These are phyloP conservation scores for Sylvilagus floridanus DNA, from an alignment of 2,797 vertebrate species.

Conservation along the genomic window DNA sequence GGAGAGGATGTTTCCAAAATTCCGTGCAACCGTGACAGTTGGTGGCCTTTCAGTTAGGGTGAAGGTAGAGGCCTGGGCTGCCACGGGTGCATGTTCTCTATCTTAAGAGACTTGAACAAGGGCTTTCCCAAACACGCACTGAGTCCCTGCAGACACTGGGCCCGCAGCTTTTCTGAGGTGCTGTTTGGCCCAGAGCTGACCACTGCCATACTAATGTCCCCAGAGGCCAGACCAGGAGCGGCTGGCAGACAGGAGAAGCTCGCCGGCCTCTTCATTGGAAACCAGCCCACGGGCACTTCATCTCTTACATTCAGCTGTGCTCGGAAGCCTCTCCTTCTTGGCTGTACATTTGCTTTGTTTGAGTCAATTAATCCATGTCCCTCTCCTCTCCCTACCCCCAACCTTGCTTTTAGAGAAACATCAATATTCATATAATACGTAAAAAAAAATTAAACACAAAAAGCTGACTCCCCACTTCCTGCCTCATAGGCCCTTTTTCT, in stretches of 20 bases:
- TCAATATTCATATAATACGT: slow-evolving; percentile 44
- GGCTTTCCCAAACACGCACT: background rate
- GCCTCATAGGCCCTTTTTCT: background rate
- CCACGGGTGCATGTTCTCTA: rapidly evolving
- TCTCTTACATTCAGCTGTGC: background rate
- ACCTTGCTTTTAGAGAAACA: background rate
- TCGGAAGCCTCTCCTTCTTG: background rate
- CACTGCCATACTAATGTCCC: background rate
- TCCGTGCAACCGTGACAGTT: background rate
- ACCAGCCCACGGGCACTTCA: background rate
- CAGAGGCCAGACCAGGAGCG: background rate
- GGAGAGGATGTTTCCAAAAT: background rate
- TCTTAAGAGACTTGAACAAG: background rate
- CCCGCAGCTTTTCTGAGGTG: background rate
- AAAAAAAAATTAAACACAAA: background rate
- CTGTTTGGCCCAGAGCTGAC: background rate
- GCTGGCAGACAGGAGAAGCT: background rate
- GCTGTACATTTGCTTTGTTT: background rate
- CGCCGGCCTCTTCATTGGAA: background rate
- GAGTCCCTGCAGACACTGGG: background rate
- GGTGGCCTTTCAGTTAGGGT: background rate
- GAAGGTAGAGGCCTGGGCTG: background rate
- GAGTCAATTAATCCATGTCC: background rate
- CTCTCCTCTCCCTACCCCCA: background rate
- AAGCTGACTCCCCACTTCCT: slow-evolving; percentile 69